Evolutionary conservation across 2,888 invertebrate species (phyloP).

Genomic region (Epistrophe grossulariae): DNA sequence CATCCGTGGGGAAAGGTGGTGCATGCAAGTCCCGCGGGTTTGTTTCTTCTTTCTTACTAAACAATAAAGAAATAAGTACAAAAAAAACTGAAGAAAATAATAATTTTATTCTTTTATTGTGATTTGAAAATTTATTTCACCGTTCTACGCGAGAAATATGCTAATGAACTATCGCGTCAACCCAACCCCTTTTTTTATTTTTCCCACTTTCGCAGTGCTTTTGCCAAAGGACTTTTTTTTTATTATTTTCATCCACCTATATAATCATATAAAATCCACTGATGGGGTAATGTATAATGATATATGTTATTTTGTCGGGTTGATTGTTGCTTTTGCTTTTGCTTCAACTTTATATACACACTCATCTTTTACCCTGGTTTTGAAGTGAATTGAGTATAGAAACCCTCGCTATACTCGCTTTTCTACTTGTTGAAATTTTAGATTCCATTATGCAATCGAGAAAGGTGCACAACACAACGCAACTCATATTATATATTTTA

Average conservation of each 20-base stretch:
- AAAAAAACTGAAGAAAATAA: constrained; percentile 10
- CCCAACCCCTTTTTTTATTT: constrained; percentile 51
- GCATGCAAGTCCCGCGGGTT: constrained; percentile 68
- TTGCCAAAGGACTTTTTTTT: constrained; percentile 52
- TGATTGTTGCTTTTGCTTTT: constrained; percentile 44
- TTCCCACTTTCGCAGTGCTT: constrained; percentile 33
- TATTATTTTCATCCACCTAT: constrained; percentile 11
- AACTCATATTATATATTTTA: not conserved
- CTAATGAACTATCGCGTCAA: constrained; percentile 64
- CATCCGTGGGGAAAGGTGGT: constrained; percentile 60
- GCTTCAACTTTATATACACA: constrained; percentile 3
- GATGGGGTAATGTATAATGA: constrained; percentile 27
- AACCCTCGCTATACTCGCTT: not conserved
- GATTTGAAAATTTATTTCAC: constrained; percentile 62
- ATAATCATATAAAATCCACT: constrained; percentile 34
- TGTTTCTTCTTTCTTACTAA: constrained; percentile 45
- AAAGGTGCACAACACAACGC: constrained; percentile 55
- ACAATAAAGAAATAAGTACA: constrained; percentile 11
- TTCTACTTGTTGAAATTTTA: constrained; percentile 70
- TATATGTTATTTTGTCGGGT: constrained; percentile 38
- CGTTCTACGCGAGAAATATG: constrained; percentile 70
- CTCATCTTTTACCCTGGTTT: constrained; percentile 36
- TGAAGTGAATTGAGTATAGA: constrained; percentile 4
- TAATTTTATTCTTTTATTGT: constrained; percentile 58
- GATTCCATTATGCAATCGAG: constrained; percentile 70